Conservation (phyloP, 1,140 invertebrate genomes). For the Cylas formicarius region DNA sequence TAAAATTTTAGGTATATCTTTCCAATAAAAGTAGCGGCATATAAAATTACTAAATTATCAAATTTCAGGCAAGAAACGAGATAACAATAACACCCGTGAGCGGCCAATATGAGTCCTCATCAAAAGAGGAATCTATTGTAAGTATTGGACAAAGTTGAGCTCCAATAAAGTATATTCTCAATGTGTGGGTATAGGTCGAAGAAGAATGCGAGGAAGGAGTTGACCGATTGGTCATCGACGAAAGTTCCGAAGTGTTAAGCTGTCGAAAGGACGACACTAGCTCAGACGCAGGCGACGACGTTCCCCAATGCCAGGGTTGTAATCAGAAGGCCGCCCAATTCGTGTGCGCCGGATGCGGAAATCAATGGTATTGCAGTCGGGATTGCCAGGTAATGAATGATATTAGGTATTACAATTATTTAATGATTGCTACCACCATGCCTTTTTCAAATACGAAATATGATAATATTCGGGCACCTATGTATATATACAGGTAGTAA, state of each 20-base stretch:
- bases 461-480: no score
- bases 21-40: no score
- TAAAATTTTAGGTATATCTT: conserved; percentile 9
- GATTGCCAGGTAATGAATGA: conserved; percentile 67
- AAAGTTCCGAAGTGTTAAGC: conserved; percentile 44
- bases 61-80: conserved; percentile 41
- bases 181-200: conserved; percentile 44
- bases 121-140: conserved; percentile 25
- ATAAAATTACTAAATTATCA: background rate
- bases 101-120: conserved; percentile 30
- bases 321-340: conserved; percentile 69
- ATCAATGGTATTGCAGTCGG: conserved; percentile 84
- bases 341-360: conserved; percentile 77
- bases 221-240: conserved; percentile 57
- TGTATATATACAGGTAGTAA: no score
- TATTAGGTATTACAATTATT: no score
- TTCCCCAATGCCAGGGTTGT: conserved; percentile 74
- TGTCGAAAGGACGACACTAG: conserved; percentile 38
- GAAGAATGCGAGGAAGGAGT: conserved; percentile 48
- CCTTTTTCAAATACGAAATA: no score
- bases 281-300: conserved; percentile 44
- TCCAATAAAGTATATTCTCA: background rate
- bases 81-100: conserved; percentile 53
- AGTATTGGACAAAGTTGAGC: conserved; percentile 3
- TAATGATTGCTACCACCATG: no score